Conservation (phyloP, 2,888 invertebrate genomes). For the Eueremaeus valkanovi region DNA sequence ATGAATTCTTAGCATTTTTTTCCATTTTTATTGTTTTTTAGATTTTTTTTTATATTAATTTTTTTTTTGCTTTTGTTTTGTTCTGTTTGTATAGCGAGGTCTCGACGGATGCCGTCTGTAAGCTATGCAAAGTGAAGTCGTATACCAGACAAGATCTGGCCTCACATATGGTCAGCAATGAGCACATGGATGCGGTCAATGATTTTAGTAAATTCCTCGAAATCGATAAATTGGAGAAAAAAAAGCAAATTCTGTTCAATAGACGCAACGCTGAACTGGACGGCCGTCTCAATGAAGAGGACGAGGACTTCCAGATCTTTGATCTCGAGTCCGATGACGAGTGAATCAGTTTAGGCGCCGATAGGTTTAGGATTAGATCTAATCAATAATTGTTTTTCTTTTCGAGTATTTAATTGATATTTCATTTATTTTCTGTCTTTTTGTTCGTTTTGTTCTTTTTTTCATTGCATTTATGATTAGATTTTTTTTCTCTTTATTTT, state of each 20-base stretch:
- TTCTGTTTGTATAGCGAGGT: background rate
- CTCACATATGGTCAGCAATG: background rate
- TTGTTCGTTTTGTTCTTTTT: background rate
- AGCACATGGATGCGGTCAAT: conserved; percentile 22
- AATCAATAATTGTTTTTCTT: background rate
- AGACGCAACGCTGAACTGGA: background rate
- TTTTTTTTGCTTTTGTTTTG: background rate
- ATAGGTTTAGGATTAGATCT: background rate
- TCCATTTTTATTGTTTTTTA: background rate
- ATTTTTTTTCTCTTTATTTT: too few relatives aligned
- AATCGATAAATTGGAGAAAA: background rate
- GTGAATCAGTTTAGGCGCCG: background rate
- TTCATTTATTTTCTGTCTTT: too few relatives aligned
- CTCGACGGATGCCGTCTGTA: background rate
- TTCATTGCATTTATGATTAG: too few relatives aligned
- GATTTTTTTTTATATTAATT: background rate
- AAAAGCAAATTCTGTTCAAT: background rate
- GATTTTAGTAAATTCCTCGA: background rate
- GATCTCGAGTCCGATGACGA: conserved; percentile 22
- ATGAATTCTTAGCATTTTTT: background rate
- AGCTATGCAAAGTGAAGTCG: background rate
- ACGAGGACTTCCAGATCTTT: background rate
- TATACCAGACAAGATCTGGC: background rate
- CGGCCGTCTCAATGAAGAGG: background rate
- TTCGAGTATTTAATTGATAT: background rate